These are phyloP conservation scores for Linnaemya vulpina DNA, from an alignment of 2,888 invertebrate species.

Conservation along the genomic window DNA sequence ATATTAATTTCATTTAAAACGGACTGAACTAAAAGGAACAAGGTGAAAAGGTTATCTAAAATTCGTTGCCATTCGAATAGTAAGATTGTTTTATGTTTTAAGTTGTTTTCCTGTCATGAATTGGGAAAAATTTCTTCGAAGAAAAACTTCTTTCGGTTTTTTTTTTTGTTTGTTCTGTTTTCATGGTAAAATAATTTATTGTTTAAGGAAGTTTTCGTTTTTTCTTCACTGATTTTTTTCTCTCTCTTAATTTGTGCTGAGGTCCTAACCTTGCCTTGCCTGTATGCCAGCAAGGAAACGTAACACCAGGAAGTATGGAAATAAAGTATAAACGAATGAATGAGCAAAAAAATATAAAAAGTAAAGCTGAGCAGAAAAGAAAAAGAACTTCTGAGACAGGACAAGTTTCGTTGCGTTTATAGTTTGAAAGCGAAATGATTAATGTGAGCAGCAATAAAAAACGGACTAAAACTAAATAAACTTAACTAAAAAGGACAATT, in stretches of 20 bases:
- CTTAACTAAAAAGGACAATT: slow-evolving; percentile 66
- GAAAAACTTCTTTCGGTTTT: slow-evolving; percentile 39
- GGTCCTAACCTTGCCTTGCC: slow-evolving; percentile 54
- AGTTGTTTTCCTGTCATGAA: slow-evolving; percentile 19
- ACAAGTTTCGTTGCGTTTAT: slow-evolving; percentile 67
- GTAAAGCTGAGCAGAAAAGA: background rate
- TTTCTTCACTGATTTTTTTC: slow-evolving; percentile 36
- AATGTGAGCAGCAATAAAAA: slow-evolving; percentile 49
- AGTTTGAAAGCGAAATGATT: slow-evolving; percentile 70
- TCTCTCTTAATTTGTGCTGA: slow-evolving; percentile 12
- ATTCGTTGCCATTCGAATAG: slow-evolving; percentile 9
- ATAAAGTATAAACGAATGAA: slow-evolving; percentile 59
- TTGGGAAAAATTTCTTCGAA: slow-evolving; percentile 22
- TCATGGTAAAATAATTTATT: slow-evolving; percentile 65
- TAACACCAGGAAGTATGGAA: slow-evolving; percentile 55
- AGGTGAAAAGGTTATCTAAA: slow-evolving; percentile 6
- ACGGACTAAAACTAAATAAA: slow-evolving; percentile 13
- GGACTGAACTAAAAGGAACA: no score
- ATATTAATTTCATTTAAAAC: background rate
- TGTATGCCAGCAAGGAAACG: slow-evolving; percentile 37
- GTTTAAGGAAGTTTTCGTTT: slow-evolving; percentile 65
- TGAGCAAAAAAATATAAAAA: slow-evolving; percentile 18
- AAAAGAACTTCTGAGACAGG: slow-evolving; percentile 62
- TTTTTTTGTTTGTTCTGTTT: no score
- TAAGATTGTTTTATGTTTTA: background rate